These are phyloP conservation scores for Drosophila lacertosa DNA, from an alignment of 1,140 invertebrate species.

Conservation along the genomic window DNA sequence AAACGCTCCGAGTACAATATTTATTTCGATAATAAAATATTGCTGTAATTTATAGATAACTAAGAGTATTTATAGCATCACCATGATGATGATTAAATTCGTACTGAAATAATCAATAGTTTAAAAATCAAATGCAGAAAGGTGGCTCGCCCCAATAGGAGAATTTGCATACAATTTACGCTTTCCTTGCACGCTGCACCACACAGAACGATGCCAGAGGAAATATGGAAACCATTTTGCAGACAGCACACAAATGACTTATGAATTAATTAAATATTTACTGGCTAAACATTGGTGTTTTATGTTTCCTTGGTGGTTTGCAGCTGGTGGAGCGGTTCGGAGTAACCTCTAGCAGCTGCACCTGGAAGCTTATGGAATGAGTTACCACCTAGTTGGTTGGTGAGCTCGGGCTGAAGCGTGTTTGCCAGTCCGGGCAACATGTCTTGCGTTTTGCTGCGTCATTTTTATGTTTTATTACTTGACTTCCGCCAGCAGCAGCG, in stretches of 20 bases:
- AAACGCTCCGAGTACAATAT: background rate
- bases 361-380: constrained; percentile 4
- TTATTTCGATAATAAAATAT: background rate
- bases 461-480: constrained; percentile 79
- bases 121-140: constrained; percentile 16
- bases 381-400: constrained; percentile 18
- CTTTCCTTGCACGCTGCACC: constrained; percentile 46
- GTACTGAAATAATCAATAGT: constrained; percentile 62
- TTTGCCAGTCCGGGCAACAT: constrained; percentile 50
- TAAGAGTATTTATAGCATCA: constrained; percentile 66
- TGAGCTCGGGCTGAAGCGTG: constrained; percentile 37
- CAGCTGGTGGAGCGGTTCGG: background rate
- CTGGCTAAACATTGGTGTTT: constrained; percentile 72
- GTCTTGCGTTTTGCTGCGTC: constrained; percentile 63
- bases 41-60: constrained; percentile 34
- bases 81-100: constrained; percentile 67
- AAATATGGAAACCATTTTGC: constrained; percentile 38
- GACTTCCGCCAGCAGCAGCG: constrained; percentile 82
- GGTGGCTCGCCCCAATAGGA: background rate
- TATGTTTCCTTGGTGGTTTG: constrained; percentile 43
- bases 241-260: constrained; percentile 51
- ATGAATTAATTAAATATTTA: constrained; percentile 82
- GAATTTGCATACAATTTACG: constrained; percentile 62
- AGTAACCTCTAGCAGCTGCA: background rate
- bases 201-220: constrained; percentile 21